These are phyloP conservation scores for Heteromormyrus szaboi DNA, from an alignment of 2,797 vertebrate species.

Conservation along the genomic window DNA sequence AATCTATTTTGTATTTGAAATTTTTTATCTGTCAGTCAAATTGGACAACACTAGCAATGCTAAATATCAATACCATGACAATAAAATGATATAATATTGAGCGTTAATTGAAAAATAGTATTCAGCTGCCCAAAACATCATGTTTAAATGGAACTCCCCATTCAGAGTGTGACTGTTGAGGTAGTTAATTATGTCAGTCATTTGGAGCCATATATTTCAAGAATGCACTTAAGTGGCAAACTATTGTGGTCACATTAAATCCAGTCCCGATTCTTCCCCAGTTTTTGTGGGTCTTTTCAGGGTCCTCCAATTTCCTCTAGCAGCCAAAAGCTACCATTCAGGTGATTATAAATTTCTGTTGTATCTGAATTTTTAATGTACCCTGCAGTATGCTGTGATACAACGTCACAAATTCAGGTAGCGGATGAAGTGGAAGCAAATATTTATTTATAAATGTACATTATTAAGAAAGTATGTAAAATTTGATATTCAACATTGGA, in stretches of 20 bases:
- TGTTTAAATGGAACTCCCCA: background rate
- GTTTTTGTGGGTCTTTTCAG: background rate
- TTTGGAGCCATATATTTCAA: background rate
- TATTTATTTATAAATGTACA: background rate
- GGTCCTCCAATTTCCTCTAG: background rate
- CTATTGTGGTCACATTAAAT: background rate
- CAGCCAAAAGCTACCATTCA: background rate
- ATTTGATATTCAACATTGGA: background rate
- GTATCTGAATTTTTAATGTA: background rate
- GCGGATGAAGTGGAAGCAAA: background rate
- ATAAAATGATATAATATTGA: background rate
- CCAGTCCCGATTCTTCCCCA: background rate
- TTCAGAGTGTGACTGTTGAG: background rate
- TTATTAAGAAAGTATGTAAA: background rate
- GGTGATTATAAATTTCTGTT: background rate
- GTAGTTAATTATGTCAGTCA: background rate
- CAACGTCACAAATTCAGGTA: background rate
- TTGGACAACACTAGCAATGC: background rate
- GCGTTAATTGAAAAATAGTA: background rate
- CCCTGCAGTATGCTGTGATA: background rate
- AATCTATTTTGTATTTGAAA: background rate
- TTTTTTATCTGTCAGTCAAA: background rate
- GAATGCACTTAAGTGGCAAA: background rate
- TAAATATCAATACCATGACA: background rate
- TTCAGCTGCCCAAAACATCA: background rate